A percentile compares a stretch with the other conserved stretches of the same genome.
Conservation (phyloP, 1,140 invertebrate genomes). For the Trichonephila inaurata region DNA sequence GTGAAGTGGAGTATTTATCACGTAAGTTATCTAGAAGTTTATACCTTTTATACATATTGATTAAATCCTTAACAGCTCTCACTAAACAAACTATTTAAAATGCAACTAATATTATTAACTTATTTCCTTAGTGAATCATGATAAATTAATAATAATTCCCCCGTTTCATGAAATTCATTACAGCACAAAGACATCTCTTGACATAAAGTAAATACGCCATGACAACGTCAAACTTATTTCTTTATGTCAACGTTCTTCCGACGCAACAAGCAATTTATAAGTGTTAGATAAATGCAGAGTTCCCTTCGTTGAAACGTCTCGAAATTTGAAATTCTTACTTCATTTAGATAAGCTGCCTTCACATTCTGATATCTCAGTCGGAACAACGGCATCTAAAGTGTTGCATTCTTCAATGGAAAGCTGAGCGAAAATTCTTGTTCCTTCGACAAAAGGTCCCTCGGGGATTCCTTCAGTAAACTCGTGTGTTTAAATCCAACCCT, state of each 20-base stretch:
- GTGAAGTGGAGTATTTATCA: no score
- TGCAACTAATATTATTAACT: not conserved
- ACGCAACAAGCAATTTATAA: slow-evolving; percentile 13
- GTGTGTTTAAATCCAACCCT: slow-evolving; percentile 49
- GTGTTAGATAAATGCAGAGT: slow-evolving; percentile 34
- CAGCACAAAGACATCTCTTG: not conserved
- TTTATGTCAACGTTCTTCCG: not conserved
- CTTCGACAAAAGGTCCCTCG: slow-evolving; percentile 47
- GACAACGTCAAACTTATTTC: slow-evolving; percentile 11
- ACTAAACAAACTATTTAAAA: not conserved
- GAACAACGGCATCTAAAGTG: slow-evolving; percentile 4
- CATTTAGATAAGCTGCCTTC: slow-evolving; percentile 48
- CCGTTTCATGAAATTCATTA: not conserved
- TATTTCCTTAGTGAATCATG: not conserved
- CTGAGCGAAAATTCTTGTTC: slow-evolving; percentile 63
- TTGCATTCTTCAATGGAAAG: slow-evolving; percentile 16
- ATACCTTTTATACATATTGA: no score
- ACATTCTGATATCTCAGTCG: slow-evolving; percentile 23
- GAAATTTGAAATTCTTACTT: slow-evolving; percentile 52
- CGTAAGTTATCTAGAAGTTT: no score
- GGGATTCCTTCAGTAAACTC: slow-evolving; percentile 7
- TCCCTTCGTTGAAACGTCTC: not conserved
- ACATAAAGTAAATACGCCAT: not conserved
- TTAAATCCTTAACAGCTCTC: not conserved
- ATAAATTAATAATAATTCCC: not conserved